A percentile compares a stretch with the other conserved stretches of the same genome.
Evolutionary conservation across 2,113 vertebrate genomes (phyloP).

Genomic region (Peromyscus californicus): DNA sequence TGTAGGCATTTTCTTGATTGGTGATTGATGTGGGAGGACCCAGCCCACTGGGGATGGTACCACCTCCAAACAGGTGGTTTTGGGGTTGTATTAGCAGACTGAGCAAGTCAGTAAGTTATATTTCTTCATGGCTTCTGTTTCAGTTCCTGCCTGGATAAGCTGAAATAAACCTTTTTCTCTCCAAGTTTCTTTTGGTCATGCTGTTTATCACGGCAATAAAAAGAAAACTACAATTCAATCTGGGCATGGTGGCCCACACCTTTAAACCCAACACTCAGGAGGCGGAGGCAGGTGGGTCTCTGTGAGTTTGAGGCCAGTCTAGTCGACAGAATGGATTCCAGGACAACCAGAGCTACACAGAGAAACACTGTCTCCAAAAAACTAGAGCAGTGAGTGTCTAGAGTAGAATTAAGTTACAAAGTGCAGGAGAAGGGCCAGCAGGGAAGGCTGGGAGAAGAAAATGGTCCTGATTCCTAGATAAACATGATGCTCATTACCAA

Average conservation of each 20-base stretch:
- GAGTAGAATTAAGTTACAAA: background rate
- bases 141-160: background rate
- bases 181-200: background rate
- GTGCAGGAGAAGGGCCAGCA: background rate
- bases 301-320: background rate
- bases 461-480: background rate
- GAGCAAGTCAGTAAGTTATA: background rate
- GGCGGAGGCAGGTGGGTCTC: background rate
- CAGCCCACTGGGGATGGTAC: background rate
- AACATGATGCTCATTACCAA: background rate
- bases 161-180: background rate
- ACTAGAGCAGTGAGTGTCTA: background rate
- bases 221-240: background rate
- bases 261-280: background rate
- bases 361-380: background rate
- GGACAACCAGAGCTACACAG: background rate
- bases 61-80: background rate
- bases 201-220: background rate
- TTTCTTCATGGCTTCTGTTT: background rate
- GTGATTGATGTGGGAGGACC: background rate
- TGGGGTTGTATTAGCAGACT: background rate
- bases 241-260: background rate
- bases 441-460: background rate
- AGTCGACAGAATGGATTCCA: background rate
- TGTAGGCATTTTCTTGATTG: background rate